Conservation (phyloP, 2,113 vertebrate species). For the Falcunculus frontatus region DNA sequence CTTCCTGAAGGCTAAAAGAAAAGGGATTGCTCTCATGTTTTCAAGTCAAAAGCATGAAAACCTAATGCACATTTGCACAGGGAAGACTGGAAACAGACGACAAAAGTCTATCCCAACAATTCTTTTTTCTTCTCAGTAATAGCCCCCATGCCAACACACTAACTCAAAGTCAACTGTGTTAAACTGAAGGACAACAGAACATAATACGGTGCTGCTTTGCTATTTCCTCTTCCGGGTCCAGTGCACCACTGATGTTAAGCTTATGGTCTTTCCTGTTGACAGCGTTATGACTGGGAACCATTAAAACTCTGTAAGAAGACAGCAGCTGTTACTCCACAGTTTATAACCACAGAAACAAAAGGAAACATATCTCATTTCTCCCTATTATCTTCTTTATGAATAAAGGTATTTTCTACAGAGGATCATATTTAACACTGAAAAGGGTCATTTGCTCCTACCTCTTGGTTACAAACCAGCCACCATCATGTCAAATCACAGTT, state of each 20-base stretch:
- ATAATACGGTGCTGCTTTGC: neutral
- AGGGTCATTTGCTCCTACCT: neutral
- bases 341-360: neutral
- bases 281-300: neutral
- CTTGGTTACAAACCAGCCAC: neutral
- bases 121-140: neutral
- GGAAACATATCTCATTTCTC: neutral
- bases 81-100: neutral
- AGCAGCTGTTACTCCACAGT: neutral
- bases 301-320: neutral
- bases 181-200: neutral
- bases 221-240: neutral
- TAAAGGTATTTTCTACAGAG: neutral
- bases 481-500: neutral
- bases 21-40: neutral
- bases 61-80: neutral
- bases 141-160: neutral
- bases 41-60: neutral
- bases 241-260: neutral
- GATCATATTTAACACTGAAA: neutral
- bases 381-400: neutral
- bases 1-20: conserved; percentile 72
- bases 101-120: neutral
- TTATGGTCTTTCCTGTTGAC: neutral
- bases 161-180: neutral